Evolutionary conservation across 1,140 invertebrate genomes (phyloP), one percentile per base, ranked within the genome.

Genomic region (Brachionus koreanus): DNA sequence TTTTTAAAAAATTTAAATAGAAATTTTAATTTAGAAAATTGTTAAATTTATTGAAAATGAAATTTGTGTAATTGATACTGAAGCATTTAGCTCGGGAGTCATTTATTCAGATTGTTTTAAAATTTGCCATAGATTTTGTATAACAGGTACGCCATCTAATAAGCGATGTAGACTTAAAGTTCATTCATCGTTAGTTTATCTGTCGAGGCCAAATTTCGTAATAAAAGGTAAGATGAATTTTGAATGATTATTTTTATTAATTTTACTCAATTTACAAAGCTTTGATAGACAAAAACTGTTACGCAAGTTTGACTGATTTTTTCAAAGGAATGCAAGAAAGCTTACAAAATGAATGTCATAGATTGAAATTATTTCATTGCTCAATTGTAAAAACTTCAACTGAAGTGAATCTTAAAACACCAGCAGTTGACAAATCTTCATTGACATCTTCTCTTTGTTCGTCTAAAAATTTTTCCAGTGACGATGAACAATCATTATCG

Each of bases 261-360:
- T 42, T 74, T 74, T 46, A 42, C 43, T 1, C 5, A n/a, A 39
- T 75, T 79, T 33, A 37, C 19, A 0, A 79, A 79, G 76, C 19
- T 61, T 39, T 79, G 23, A 79, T 79, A 10, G 76, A 79, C 19
- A 79, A 79, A 79, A 79, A 79, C 35, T 79, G 49, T 61, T 23
- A 35, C 10, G n/a, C 46, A 23, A 79, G 35, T 61, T 42, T 79
- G 3, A 42, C 3, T 12, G 76, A 79, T 13, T 65, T 42, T 43
- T 79, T 61, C 33, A 65, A 23, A 61, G 49, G 19, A 19, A 79
- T 42, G 76, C 25, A 33, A 39, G 37, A 69, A 16, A 43, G n/a
- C 16, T 65, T 79, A 39, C 35, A 37, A 65, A 13, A 29, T 29
- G 76, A 79, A 61, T 61, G 49, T 13, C 19, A 79, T 42, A 29